These are phyloP conservation scores for Helicoverpa zea DNA, from an alignment of 1,140 invertebrate genomes.

Conservation along the genomic window DNA sequence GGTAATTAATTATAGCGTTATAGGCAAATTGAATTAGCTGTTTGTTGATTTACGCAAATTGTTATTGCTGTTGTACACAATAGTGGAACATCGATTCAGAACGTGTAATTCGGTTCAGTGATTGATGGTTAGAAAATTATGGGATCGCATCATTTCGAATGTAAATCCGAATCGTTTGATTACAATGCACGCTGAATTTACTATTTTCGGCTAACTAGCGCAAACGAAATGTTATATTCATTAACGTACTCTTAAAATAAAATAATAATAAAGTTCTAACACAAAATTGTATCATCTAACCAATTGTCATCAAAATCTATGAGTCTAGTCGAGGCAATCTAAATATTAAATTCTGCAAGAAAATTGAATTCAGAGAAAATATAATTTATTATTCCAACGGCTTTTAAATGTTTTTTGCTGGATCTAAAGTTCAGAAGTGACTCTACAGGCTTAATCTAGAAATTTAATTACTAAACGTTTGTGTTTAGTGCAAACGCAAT, in stretches of 20 bases:
- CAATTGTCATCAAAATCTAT: too few relatives aligned
- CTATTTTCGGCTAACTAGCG: too few relatives aligned
- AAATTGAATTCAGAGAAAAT: conserved; percentile 4
- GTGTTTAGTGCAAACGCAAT: conserved; percentile 55
- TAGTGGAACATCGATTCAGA: background rate
- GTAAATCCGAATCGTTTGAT: background rate
- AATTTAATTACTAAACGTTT: conserved; percentile 54
- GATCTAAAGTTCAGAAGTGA: conserved; percentile 30
- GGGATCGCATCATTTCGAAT: background rate
- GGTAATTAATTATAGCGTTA: background rate
- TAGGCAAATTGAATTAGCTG: conserved; percentile 13
- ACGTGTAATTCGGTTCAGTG: background rate
- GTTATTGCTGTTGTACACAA: conserved; percentile 4
- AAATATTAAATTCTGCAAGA: background rate
- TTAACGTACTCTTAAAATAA: too few relatives aligned
- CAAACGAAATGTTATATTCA: too few relatives aligned
- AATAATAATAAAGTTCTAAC: too few relatives aligned
- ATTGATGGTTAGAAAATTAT: conserved; percentile 11
- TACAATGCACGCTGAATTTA: too few relatives aligned
- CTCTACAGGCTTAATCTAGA: conserved; percentile 52
- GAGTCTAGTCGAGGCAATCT: too few relatives aligned
- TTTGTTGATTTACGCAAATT: conserved; percentile 23
- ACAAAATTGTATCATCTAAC: too few relatives aligned
- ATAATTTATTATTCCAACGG: conserved; percentile 5
- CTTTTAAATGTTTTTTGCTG: conserved; percentile 27